Evolutionary conservation across 2,113 vertebrate genomes (phyloP).

Genomic region (Lagopus muta): DNA sequence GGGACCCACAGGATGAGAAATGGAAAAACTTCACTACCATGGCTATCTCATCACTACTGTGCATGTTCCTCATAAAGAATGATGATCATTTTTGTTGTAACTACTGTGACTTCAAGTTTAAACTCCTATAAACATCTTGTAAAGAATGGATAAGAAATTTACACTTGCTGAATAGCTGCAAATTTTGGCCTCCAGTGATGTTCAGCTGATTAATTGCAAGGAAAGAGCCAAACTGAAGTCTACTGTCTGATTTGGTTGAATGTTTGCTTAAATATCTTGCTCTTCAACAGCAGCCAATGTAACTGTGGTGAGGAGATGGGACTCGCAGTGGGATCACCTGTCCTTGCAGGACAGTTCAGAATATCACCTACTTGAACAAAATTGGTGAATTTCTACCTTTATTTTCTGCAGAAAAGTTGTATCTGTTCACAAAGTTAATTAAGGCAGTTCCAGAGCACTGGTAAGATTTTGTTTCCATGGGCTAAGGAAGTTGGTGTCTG

Average conservation of each 20-base stretch:
- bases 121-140: rapidly evolving
- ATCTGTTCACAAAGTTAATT: not conserved
- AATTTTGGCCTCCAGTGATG: not conserved
- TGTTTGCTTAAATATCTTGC: not conserved
- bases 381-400: not conserved
- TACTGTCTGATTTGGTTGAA: not conserved
- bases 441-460: not conserved
- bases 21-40: rapidly evolving
- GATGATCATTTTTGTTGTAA: not conserved
- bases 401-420: not conserved
- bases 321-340: not conserved
- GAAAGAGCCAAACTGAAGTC: not conserved
- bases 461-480: not conserved
- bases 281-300: not conserved
- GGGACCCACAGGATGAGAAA: not conserved
- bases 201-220: not conserved
- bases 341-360: not conserved
- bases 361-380: not conserved
- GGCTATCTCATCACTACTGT: not conserved
- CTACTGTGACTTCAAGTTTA: not conserved
- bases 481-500: not conserved
- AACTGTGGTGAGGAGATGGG: not conserved
- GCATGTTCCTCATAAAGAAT: not conserved
- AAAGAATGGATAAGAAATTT: not conserved
- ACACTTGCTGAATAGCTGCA: not conserved